These are phyloP conservation scores for Plecotus auritus DNA, from an alignment of 2,113 vertebrate species.

Conservation along the genomic window DNA sequence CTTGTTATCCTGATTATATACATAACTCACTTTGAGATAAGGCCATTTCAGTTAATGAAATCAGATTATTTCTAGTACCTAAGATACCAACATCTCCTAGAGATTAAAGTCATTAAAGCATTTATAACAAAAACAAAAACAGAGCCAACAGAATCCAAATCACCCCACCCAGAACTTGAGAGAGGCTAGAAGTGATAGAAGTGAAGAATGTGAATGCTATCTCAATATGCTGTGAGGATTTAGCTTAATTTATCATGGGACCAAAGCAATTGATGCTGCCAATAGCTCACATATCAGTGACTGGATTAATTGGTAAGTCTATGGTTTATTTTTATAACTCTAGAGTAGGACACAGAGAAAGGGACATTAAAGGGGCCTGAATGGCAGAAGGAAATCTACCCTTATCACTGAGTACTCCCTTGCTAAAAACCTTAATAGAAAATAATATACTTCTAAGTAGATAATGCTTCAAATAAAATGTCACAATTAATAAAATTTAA, in stretches of 20 bases:
- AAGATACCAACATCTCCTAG: background rate
- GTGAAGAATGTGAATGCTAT: background rate
- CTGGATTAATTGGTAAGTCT: background rate
- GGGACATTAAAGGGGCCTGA: background rate
- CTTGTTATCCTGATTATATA: background rate
- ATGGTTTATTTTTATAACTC: background rate
- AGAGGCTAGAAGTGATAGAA: background rate
- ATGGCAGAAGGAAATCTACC: background rate
- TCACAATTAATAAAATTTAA: background rate
- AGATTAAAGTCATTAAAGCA: background rate
- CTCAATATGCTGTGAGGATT: background rate
- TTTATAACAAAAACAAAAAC: background rate
- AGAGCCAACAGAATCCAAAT: background rate
- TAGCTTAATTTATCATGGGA: background rate
- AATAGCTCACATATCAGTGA: background rate
- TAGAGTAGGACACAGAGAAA: background rate
- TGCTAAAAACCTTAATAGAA: background rate
- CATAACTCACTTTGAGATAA: background rate
- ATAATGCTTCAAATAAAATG: conserved; percentile 7
- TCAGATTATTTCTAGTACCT: background rate
- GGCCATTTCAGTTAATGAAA: background rate
- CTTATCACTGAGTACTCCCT: background rate
- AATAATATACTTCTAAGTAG: background rate
- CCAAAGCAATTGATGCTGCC: background rate
- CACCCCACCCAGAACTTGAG: background rate